Percentiles rank a stretch among this genome's conserved stretches.
These are phyloP conservation scores for pig (Sus scrofa) DNA, from an alignment of 2,113 vertebrate genomes.

Conservation along the genomic window DNA sequence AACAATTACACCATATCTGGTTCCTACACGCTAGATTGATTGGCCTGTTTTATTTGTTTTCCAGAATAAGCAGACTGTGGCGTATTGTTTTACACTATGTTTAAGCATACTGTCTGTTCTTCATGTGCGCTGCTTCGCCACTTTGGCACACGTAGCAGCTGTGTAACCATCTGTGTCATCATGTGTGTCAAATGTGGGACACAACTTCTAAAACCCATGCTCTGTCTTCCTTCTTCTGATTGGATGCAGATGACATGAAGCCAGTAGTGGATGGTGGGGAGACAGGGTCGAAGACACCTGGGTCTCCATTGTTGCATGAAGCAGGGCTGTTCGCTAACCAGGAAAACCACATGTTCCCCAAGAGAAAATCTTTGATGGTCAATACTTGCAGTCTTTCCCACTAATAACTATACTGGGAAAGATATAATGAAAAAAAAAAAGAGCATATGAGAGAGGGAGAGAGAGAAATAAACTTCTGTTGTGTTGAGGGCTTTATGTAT, in stretches of 20 bases:
- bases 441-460: neutral
- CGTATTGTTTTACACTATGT: neutral
- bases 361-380: neutral
- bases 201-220: neutral
- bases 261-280: neutral
- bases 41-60: slow-evolving; percentile 47
- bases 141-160: neutral
- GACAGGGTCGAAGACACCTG: neutral
- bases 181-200: neutral
- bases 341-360: neutral
- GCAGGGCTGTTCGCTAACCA: neutral
- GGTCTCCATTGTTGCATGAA: neutral
- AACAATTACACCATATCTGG: neutral
- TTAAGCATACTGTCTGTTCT: slow-evolving; percentile 33
- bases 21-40: neutral
- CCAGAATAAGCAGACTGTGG: neutral
- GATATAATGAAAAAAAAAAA: neutral
- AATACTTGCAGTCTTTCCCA: neutral
- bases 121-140: neutral
- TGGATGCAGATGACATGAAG: neutral
- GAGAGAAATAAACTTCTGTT: neutral
- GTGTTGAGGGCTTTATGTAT: neutral
- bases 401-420: neutral
- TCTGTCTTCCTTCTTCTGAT: neutral
- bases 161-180: slow-evolving; percentile 35